Conservation (phyloP, 2,113 vertebrate species). For the Rhea americana region DNA sequence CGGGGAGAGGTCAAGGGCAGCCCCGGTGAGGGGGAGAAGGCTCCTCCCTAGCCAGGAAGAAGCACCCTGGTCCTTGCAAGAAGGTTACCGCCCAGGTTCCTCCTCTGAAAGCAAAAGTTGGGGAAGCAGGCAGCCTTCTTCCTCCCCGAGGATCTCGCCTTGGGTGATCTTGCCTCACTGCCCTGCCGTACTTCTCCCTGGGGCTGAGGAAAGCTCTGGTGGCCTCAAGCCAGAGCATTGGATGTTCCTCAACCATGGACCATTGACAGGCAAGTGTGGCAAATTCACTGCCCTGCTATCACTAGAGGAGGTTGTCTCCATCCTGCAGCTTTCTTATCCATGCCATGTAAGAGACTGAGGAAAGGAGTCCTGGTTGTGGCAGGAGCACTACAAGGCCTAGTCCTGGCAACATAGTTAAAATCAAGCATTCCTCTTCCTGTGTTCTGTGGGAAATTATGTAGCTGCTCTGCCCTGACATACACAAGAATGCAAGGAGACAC, state of each 20-base stretch:
- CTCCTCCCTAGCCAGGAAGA: no score
- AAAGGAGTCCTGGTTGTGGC: not conserved
- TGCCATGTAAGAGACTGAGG: not conserved
- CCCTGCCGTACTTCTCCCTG: rapidly evolving
- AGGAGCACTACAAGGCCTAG: not conserved
- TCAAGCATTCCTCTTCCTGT: not conserved
- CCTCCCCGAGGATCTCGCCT: rapidly evolving
- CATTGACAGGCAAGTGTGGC: not conserved
- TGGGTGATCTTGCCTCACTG: rapidly evolving
- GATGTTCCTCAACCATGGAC: rapidly evolving
- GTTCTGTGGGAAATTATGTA: rapidly evolving
- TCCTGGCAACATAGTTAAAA: not conserved
- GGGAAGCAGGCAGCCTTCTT: not conserved
- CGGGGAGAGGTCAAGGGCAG: not conserved
- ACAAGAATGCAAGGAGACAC: rapidly evolving
- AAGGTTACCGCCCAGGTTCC: not conserved
- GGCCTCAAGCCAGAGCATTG: rapidly evolving
- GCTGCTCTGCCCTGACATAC: not conserved
- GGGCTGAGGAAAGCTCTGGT: no score
- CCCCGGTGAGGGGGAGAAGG: not conserved
- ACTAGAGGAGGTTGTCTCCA: not conserved
- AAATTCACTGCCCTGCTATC: not conserved
- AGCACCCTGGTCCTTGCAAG: not conserved
- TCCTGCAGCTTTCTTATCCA: not conserved
- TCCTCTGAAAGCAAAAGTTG: not conserved